Evolutionary conservation across 2,113 vertebrate species (phyloP), one percentile per base, ranked within the genome.

Genomic region (Pao palembangensis): DNA sequence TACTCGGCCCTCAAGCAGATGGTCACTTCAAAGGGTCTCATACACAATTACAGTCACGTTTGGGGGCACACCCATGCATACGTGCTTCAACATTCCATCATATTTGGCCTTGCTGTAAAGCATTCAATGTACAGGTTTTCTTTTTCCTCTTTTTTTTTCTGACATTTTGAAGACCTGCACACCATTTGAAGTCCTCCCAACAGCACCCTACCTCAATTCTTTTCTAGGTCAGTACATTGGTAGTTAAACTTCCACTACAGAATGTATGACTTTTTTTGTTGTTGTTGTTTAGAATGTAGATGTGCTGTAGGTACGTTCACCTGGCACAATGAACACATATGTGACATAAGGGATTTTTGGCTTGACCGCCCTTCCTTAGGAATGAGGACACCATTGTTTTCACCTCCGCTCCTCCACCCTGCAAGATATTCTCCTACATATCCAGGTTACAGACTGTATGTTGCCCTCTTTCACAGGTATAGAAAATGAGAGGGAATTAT

Each of bases 211-310:
- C 55, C 57, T 55, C 8, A 3, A 69, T 69, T 57, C 34, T 56
- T 79, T 81, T 87, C 68, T 84, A 64, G 83, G 77, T 81, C 80
- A 83, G 56, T 70, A 31, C 86, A 64, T 80, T 74, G 69, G 73
- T 70, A 79, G 67, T 73, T 85, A 61, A 67, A 46, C 15, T 12
- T 66, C 63, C 11, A 38, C 34, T 11, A 12, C 10, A 38, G 10
- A 11, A 38, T 12, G 11, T 76, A 42, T 25, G 56, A 25, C 12
- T 50, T 62, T 59, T 42, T 59, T 61, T 72, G 51, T 61, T n/a
- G n/a, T n/a, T n/a, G n/a, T 15, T 54, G 34, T 44, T 53, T 49
- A 71, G 44, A 66, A 47, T 71, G 65, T 51, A 70, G 46, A 8
- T 71, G 42, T 55, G 55, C 67, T 66, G 6, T 47, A n/a, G 11